Base-by-base conservation (phyloP, 2,113 vertebrate species). In the Cynocephalus volans region DNA sequence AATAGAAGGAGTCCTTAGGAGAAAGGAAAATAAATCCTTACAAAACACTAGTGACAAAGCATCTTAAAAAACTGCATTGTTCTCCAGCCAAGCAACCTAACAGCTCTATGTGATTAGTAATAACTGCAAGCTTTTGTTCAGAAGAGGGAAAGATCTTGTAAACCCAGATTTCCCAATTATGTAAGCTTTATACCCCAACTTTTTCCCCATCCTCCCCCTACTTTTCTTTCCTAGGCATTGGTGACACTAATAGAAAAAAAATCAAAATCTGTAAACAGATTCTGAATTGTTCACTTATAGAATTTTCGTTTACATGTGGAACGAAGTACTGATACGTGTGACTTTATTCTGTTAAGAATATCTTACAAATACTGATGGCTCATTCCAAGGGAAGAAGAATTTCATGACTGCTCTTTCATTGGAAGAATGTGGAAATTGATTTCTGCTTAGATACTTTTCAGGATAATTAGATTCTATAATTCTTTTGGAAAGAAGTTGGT, bases 401-500 rank as follows among this genome's bases (percentile, higher is more conserved):
- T 87, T 86, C 48, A 54, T 67, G 62, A 12, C 31, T 95, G 67
- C 45, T 75, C 65, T 87, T 96, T 87, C 24, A 41, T 33, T 54
- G 33, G 69, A 33, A 80, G 54, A 70, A 67, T 36, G 18, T 24
- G 11, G n/a, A 79, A 73, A 58, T 50, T 86, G 72, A 89, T 75
- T 83, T 92, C 56, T 96, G 15, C 45, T 69, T 89, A 76, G 76
- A 64, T 75, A 52, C 86, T 83, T 92, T 75, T 69, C 21, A 93
- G 36, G 64, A 82, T 93, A 93, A 83, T 84, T 96, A 64, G 58
- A 87, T 33, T 87, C 33, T 83, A 0, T 92, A 14, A 70, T 95
- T 89, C 50, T 45, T 50, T 80, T 69, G 24, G 67, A 83, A 95
- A 70, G 45, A 96, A 92, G 64, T 54, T 75, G 36, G 18, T 93